Base-by-base conservation (phyloP, 92 coral and sea anemone species). In the Porites lobata region DNA sequence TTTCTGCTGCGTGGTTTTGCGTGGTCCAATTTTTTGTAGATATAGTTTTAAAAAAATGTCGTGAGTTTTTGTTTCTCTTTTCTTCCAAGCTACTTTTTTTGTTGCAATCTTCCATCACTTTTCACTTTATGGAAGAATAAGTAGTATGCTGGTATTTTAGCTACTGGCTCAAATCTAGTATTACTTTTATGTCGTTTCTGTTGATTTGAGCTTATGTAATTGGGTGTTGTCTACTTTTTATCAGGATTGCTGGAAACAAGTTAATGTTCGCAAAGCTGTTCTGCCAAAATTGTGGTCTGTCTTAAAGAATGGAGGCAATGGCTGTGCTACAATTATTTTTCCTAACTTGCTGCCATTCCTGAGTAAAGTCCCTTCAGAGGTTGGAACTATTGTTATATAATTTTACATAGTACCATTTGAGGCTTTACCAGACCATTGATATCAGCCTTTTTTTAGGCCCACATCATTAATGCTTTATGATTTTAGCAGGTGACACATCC, bases 161-260 rank as follows among this genome's bases (percentile, higher is more conserved):
- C 7, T 38, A 38, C 7, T 38, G 47, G 47, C 47, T 56, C 61
- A 56, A 10, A 9, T 56, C 15, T 50, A 59, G 9, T 11, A 9
- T 76, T 9, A 10, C 47, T 38, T 50, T 20, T 19, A 29, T 1
- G 6, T 81, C 7, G 5, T 61, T 52, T 72, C 22, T n/a, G 9
- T 19, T 17, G 17, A 15, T 18, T 63, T 18, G 14, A 43, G 11
- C 59, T 75, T 8, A 50, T 47, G 38, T 18, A 32, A 9, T 7
- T 18, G 1, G 24, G 14, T 20, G 51, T 12, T 52, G 62, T 17
- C 54, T 67, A 7, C 4, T 26, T 54, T 20, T 63, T 29, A 20
- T 18, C 76, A 97, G 99, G 96, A 97, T 70, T 97, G 99, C 81
- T 97, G 99, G 99, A 82, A 67, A 47, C 91, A 95, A 65, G 99